Conservation (phyloP, 2,113 vertebrate genomes). For the Dipodomys stephensi region DNA sequence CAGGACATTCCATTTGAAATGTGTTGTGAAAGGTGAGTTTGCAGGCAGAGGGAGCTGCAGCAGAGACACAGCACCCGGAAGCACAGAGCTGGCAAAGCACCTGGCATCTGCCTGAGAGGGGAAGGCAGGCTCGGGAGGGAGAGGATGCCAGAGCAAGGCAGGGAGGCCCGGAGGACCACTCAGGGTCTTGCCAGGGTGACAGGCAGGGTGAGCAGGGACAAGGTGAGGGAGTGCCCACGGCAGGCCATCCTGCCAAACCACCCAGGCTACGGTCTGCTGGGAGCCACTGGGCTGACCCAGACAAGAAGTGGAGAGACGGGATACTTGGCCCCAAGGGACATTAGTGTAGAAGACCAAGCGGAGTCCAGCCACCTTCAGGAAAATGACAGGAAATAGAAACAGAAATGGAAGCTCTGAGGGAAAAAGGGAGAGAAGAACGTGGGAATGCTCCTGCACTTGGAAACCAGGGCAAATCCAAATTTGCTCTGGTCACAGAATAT, state of each 20-base stretch:
- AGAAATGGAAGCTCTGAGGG: not conserved
- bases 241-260: not conserved
- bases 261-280: not conserved
- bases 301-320: not conserved
- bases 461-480: not conserved
- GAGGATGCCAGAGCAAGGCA: rapidly evolving
- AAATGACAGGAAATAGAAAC: not conserved
- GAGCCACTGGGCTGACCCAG: not conserved
- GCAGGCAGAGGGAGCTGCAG: not conserved
- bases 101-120: not conserved
- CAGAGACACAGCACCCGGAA: not conserved
- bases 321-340: not conserved
- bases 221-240: rapidly evolving
- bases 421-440: not conserved
- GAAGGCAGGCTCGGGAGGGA: rapidly evolving
- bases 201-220: not conserved
- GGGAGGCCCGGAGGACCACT: rapidly evolving
- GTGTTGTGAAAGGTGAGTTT: not conserved
- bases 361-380: not conserved
- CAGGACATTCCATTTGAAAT: not conserved
- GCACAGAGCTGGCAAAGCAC: not conserved
- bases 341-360: not conserved
- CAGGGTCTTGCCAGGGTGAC: not conserved
- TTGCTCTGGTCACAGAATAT: not conserved
- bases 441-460: not conserved